These are phyloP conservation scores for Bombus ignitus DNA, from an alignment of 1,140 invertebrate species.

Conservation along the genomic window DNA sequence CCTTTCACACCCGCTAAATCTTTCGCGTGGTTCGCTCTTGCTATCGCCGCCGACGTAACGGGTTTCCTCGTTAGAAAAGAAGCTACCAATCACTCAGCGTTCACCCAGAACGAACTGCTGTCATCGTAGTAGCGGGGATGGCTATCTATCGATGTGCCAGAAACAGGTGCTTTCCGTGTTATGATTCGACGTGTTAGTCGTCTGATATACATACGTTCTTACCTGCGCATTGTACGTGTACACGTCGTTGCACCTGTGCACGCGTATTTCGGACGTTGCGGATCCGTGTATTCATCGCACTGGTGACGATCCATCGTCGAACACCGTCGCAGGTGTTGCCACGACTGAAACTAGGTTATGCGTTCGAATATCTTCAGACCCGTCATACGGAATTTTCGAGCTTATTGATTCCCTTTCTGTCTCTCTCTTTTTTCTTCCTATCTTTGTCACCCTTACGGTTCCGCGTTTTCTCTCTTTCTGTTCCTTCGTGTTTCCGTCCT, in stretches of 20 bases:
- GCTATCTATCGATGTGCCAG: conserved; percentile 43
- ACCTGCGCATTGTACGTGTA: not conserved
- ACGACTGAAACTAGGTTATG: conserved; percentile 49
- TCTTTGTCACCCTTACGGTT: not conserved
- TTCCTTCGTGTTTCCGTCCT: not conserved
- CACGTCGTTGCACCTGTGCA: not conserved
- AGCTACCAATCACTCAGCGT: conserved; percentile 66
- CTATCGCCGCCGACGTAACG: conserved; percentile 57
- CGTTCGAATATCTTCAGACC: conserved; percentile 15
- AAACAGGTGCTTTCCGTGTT: conserved; percentile 57
- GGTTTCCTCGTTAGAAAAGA: conserved; percentile 76
- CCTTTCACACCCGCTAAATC: conserved; percentile 46
- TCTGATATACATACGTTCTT: not conserved
- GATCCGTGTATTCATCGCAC: not conserved
- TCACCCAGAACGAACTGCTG: conserved; percentile 64
- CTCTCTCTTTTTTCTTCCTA: not conserved
- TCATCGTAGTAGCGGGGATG: conserved; percentile 70
- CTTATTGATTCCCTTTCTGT: conserved; percentile 13
- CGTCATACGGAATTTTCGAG: conserved; percentile 14
- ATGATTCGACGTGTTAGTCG: conserved; percentile 53
- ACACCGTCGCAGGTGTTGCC: conserved; percentile 51
- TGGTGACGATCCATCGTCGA: conserved; percentile 39
- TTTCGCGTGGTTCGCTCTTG: not conserved
- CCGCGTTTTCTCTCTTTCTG: not conserved
- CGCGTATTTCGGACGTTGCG: not conserved